Evolutionary conservation across 1,140 invertebrate genomes (phyloP), one percentile per base, ranked within the genome.

Genomic region (Diprion similis): DNA sequence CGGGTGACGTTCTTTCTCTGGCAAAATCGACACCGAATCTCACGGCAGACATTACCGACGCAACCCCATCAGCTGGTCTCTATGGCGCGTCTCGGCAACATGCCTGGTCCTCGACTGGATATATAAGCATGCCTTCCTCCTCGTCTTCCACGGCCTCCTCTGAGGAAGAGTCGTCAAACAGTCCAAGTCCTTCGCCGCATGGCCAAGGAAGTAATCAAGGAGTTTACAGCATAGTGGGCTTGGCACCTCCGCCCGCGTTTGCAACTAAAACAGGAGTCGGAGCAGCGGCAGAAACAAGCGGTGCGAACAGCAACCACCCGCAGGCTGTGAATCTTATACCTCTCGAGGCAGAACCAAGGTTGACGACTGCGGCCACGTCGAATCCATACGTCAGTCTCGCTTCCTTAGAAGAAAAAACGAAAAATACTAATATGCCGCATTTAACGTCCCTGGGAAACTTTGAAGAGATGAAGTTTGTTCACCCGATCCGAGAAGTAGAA

Each of bases 61-160:
- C n/a, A 6, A 17, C 51, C 9, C 11, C 51, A 17, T 13, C n/a
- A 4, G 9, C 11, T 13, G 11, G 11, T 59, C n/a, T 13, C 51
- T 85, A 78, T 13, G 78, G 80, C 24, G 73, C 80, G 1, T 86
- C 85, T 2, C 85, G 82, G 10, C 85, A 87, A 46, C 51, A 59
- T 17, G 84, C 81, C 0, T 85, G 87, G 82, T 86, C 86, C 7
- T 87, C 86, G 0, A 83, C 85, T 51, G 85, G 86, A 24, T 87
- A 88, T 65, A 85, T 86, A 65, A 88, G 85, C 47, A 88, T 88
- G 87, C 82, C 84, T 17, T 87, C 86, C 6, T 37, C 24, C 24
- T 37, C 24, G 1, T 37, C 24, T 1, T 37, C 24, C 24, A 3
- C 24, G 2, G 24, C 24, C 24, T 59, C 51, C 0, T 86, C 85